Base-by-base conservation (phyloP, 2,797 vertebrate genomes). In the Rhabdophis nuchalis region DNA sequence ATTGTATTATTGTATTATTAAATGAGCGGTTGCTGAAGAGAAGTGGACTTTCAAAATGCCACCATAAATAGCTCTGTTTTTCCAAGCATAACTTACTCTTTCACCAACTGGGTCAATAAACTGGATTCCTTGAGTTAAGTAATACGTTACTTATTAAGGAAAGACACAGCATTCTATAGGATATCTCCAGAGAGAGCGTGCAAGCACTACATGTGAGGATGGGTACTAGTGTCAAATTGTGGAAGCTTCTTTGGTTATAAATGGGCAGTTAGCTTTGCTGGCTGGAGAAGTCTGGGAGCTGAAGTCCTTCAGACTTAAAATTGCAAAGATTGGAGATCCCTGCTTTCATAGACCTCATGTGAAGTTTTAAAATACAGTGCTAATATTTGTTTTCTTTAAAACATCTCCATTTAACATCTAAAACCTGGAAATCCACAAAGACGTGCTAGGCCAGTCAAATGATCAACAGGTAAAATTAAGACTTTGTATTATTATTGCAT, bases 171-270 rank as follows among this genome's bases (percentile, higher is more conserved):
- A 97, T 96, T 61, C 92, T 96, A 92, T 91, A 96, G 95, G 96
- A 95, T 95, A 93, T 96, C 93, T 96, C 54, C 90, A 94, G 91
- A 96, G 91, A 96, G 86, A 94, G 60, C 9, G 46, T 57, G 46
- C 46, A 87, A 90, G 6, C 88, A 61, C 11, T 82, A 23, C 46
- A 29, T 72, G 53, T 27, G 94, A 95, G 88, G 96, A 93, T 93
- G 91, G 57, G 10, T 96, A 95, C 90, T 89, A 46, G 9, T 97
- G 95, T 97, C 96, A 94, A 94, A 90, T 88, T 94, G n/a, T 96
- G 94, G 61, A 89, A 16, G 0, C 85, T 93, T 96, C 94, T 96
- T 95, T 93, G 91, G 94, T 68, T 96, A 95, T 96, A 96, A 94
- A 93, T 96, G 92, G 95, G 93, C 0, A 1, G 90, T 96, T 96